Base-by-base conservation (phyloP, 2,797 vertebrate genomes). In the Delichon dasypus region DNA sequence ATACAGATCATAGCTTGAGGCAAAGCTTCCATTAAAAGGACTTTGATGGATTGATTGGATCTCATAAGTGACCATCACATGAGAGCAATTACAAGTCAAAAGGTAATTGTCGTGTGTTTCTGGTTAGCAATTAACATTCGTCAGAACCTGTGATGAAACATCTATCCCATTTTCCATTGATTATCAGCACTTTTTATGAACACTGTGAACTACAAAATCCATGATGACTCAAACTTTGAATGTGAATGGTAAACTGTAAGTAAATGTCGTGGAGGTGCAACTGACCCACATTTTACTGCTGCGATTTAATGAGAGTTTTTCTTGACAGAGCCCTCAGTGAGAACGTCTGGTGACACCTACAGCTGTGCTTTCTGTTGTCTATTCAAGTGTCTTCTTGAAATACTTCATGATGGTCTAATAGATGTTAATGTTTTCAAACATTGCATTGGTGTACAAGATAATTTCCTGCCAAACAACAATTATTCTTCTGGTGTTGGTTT, bases 11-110 rank as follows among this genome's bases (percentile, higher is more conserved):
- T 40, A 18, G 66, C 74, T 61, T 45, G 68, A 68, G 77, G 83
- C 74, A 66, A 85, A 88, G 15, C 13, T 17, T 13, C 14, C 25
- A 15, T 62, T 85, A 51, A 89, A 58, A 83, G 26, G 38, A 38
- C 81, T 89, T 84, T 79, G 89, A 76, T 57, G 58, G 53, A 40
- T 36, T 57, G 89, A 88, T 89, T 92, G 13, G 72, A 87, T 88
- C 67, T 72, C 29, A 36, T 90, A 81, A 95, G 61, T 0, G n/a
- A 68, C 62, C 27, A 70, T 70, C 84, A 93, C 72, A 42, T 62
- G 77, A 84, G 16, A 81, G 58, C 44, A 93, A 81, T 78, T 88
- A 32, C 77, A 85, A 60, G 88, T 74, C 53, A 61, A 90, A 93
- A 50, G 85, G 18, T 86, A 91, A 80, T 95, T 84, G 61, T 25